Base-by-base conservation (phyloP, 2,797 vertebrate genomes). In the Champsocephalus esox region DNA sequence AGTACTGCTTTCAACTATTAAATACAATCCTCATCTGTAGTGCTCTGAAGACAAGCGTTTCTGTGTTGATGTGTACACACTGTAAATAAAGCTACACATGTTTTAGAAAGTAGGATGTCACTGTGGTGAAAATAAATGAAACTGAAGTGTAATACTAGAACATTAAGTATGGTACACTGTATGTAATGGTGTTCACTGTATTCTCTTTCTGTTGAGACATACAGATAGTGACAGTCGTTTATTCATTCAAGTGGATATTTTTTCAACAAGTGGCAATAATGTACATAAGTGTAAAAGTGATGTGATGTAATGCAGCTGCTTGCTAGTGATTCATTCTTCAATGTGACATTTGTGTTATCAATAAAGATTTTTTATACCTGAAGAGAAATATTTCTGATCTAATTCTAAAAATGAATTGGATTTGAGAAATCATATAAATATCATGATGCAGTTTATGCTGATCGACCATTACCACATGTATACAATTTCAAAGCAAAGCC, bases 281-380 rank as follows among this genome's bases (percentile, higher is more conserved):
- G 91, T 92, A 93, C 75, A 92, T 89, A 89, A 43, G 45, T 85
- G 75, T 85, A 64, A 70, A 73, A 59, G 69, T 72, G 44, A 80
- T 62, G 81, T 81, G 77, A 71, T 85, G 79, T 85, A 75, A 77
- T 24, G 66, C 56, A 81, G 71, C 67, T 67, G 32, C 43, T 58
- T 72, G 45, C 73, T 58, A 73, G 68, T 78, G 52, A 75, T 73
- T 1, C 79, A 19, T 61, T 80, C 24, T 67, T 41, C 70, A 72
- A 81, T 85, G 73, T 87, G 77, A 86, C 64, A 60, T 84, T 71
- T 75, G 81, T 87, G 74, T 84, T 86, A 84, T 89, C 81, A 90
- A 91, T 92, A 93, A 93, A 93, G 70, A 81, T 28, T 86, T 94
- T 93, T 94, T 92, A 72, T 91, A 93, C 88, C 55, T 82, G 76